Evolutionary conservation across 2,888 invertebrate species (phyloP), one percentile per base, ranked within the genome.

Genomic region (Sminthurinus aureus): DNA sequence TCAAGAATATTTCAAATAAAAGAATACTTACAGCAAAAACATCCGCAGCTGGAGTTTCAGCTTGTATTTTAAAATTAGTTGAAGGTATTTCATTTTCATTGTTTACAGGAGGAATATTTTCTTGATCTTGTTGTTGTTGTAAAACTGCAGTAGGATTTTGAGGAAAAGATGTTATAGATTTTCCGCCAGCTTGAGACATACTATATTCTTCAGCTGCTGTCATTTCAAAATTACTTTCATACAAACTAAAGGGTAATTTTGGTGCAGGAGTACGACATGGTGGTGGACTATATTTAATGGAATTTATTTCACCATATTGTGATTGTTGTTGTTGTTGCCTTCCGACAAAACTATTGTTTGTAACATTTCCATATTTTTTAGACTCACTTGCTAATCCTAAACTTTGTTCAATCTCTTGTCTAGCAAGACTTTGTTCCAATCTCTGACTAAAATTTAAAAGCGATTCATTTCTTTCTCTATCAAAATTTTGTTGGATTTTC

Each of bases 381-480:
- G 38, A 38, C 6, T 38, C 38, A 38, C 6, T 38, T 38, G 38
- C 3, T 38, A 38, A 38, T 38, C 38, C 38, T 38, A 38, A 38
- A 38, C n/a, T 24, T 26, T 71, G 71, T 15, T 71, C 71, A 20
- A 26, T 71, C 9, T 71, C 71, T 71, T 71, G 71, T 71, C 71
- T 71, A 24, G 71, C 71, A 71, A 71, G 22, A 71, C 71, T 71
- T 1, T 26, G 71, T 15, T 71, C 71, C 15, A 71, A 15, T 71
- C 26, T 71, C 13, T 20, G 13, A 26, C 71, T 79, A 50, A 79
- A 79, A 74, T 74, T 74, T 18, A 75, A 26, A 50, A 66, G 38
- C 64, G 64, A 66, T 26, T 81, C 75, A 74, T 81, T 81, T 38
- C 75, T 22, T 38, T 81, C 81, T 26, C 74, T 64, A 15, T 79